These are phyloP conservation scores for Pristiophorus japonicus DNA, from an alignment of 2,113 vertebrate species.

Conservation along the genomic window DNA sequence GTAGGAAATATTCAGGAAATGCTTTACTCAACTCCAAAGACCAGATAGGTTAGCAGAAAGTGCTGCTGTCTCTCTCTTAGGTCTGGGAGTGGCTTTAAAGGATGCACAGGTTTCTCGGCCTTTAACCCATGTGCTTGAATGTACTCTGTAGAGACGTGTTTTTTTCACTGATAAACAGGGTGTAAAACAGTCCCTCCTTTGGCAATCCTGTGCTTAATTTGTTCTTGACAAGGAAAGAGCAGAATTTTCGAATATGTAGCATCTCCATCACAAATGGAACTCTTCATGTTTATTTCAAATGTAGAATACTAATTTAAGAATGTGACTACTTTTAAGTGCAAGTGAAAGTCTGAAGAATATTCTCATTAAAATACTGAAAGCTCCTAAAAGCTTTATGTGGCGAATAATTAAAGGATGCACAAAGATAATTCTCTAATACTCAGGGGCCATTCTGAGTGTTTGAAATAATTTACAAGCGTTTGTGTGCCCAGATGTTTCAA, in stretches of 20 bases:
- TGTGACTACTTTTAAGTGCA: not conserved
- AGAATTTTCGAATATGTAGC: not conserved
- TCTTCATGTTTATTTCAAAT: not conserved
- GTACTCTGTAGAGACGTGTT: constrained; percentile 39
- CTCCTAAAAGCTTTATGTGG: not conserved
- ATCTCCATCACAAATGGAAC: not conserved
- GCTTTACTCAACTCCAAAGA: constrained; percentile 50
- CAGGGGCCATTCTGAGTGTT: not conserved
- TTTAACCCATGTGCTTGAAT: constrained; percentile 42
- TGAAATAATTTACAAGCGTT: too few species aligned
- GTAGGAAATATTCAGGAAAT: constrained; percentile 68
- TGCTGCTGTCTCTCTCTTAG: constrained; percentile 49
- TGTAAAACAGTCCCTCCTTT: constrained; percentile 27
- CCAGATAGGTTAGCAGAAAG: constrained; percentile 53
- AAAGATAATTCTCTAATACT: not conserved
- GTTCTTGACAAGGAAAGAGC: not conserved
- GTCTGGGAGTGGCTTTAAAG: constrained; percentile 52
- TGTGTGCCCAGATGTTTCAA: too few species aligned
- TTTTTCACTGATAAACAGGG: constrained; percentile 39
- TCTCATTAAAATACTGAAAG: not conserved
- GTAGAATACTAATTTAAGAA: not conserved
- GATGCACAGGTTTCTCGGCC: constrained; percentile 44
- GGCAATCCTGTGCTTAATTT: constrained; percentile 36
- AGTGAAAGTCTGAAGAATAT: not conserved
- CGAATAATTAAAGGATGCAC: not conserved